These are phyloP conservation scores for Gisinianus flammeolus DNA, from an alignment of 2,888 invertebrate genomes.

Conservation along the genomic window DNA sequence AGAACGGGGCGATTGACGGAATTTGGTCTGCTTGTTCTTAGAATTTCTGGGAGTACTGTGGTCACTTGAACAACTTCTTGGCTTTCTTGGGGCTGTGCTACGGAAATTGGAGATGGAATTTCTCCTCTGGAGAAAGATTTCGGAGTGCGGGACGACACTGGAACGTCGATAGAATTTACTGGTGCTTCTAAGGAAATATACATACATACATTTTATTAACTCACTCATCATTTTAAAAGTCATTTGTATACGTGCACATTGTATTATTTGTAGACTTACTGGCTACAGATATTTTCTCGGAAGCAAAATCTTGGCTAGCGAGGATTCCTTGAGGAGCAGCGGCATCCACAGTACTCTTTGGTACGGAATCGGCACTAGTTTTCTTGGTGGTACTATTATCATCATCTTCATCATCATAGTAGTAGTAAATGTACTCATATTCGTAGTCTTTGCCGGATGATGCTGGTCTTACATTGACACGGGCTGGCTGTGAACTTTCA, in stretches of 20 bases:
- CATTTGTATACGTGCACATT: too few relatives aligned
- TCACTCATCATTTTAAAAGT: background rate
- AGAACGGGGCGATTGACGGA: conserved; percentile 53
- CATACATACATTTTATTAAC: conserved; percentile 1
- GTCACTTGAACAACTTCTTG: conserved; percentile 38
- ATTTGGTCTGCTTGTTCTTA: conserved; percentile 46
- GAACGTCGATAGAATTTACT: conserved; percentile 23
- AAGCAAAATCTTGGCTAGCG: conserved; percentile 22
- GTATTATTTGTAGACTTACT: conserved; percentile 27
- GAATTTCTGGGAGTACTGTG: conserved; percentile 33
- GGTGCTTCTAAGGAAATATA: conserved; percentile 27
- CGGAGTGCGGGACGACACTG: conserved; percentile 17
- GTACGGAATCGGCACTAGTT: conserved; percentile 11
- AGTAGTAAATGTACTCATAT: conserved; percentile 90
- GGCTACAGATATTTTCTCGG: conserved; percentile 34
- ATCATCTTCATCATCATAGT: conserved; percentile 77
- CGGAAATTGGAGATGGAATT: conserved; percentile 26
- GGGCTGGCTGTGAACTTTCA: conserved; percentile 66
- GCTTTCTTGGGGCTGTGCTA: conserved; percentile 20
- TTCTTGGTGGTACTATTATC: conserved; percentile 46
- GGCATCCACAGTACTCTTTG: background rate
- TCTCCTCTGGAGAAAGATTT: conserved; percentile 23
- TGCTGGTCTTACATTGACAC: conserved; percentile 84
- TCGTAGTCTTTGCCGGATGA: conserved; percentile 90
- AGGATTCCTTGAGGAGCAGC: background rate